Percentiles rank a stretch among this genome's conserved stretches.
Evolutionary conservation across 1,140 invertebrate genomes (phyloP).

Genomic region (Panulirus ornatus): DNA sequence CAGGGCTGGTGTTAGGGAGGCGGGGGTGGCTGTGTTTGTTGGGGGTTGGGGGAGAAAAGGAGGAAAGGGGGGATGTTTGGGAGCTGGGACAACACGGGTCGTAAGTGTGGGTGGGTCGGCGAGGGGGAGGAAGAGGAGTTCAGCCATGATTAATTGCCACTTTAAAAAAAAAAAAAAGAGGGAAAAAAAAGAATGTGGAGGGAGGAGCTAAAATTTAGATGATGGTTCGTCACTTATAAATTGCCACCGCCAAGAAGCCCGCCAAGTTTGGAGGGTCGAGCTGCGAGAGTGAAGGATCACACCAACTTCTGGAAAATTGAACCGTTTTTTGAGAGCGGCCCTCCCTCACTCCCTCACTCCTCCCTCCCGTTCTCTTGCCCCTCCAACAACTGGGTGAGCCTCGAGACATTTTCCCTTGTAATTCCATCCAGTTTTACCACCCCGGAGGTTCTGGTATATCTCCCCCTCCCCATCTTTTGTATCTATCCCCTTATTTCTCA

Average conservation of each 20-base stretch:
- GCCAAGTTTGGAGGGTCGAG: neutral
- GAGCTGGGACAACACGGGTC: too few relatives aligned
- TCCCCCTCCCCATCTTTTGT: neutral
- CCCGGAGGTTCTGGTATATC: neutral
- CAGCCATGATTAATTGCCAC: too few relatives aligned
- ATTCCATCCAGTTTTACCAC: neutral
- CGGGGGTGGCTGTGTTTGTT: too few relatives aligned
- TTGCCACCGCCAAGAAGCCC: neutral
- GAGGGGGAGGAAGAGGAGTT: too few relatives aligned
- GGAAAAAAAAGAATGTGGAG: too few relatives aligned
- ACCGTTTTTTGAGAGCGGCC: neutral
- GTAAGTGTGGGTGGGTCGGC: neutral
- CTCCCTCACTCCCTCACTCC: neutral
- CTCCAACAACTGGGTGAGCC: neutral
- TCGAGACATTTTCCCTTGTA: neutral
- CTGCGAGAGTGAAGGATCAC: neutral
- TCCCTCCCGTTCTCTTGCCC: neutral
- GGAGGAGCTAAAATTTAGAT: neutral
- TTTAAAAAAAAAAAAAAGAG: too few relatives aligned
- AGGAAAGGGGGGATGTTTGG: neutral
- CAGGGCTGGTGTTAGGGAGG: too few relatives aligned
- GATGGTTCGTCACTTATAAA: neutral
- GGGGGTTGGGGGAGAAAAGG: neutral
- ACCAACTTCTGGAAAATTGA: constrained; percentile 4
- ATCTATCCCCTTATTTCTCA: neutral